A percentile compares a stretch with the other conserved stretches of the same genome.
phyloP scores from a whole-genome alignment of 2,888 invertebrate species.

The Macropis europaea region DNA sequence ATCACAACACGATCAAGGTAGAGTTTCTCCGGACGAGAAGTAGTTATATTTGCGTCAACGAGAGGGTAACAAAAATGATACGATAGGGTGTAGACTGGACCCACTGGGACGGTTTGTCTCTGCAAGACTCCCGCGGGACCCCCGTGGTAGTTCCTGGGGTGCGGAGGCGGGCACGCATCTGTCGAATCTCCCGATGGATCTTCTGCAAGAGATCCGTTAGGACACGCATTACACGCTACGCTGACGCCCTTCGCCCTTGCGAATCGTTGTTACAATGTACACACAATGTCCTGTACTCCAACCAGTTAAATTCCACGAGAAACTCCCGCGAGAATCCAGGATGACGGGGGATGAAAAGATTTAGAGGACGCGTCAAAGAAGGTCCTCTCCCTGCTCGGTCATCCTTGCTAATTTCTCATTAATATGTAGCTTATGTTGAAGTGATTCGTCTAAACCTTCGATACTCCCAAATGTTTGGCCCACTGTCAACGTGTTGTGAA shows the following conservation, averaged over 20 bases:
- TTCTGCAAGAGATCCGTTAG: conserved; percentile 52
- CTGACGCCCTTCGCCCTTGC: conserved; percentile 57
- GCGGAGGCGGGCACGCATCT: conserved; percentile 67
- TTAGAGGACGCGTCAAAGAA: not conserved
- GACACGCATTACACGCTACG: conserved; percentile 65
- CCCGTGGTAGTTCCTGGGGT: conserved; percentile 60
- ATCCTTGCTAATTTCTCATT: not conserved
- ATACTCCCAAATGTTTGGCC: no score
- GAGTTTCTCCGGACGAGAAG: conserved; percentile 13
- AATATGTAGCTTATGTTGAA: not conserved
- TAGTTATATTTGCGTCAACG: not conserved
- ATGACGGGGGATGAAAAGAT: conserved; percentile 19
- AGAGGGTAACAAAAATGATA: conserved; percentile 50
- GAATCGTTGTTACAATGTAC: conserved; percentile 52
- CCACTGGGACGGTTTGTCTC: conserved; percentile 76
- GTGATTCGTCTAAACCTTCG: no score
- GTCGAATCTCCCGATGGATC: conserved; percentile 63
- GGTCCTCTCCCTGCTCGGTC: not conserved
- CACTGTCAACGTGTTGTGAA: no score
- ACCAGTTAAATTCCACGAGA: conserved; percentile 50
- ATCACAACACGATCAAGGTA: conserved; percentile 19
- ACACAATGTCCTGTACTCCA: conserved; percentile 38
- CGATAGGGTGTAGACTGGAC: conserved; percentile 33
- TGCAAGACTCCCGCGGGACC: conserved; percentile 74
- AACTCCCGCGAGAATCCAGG: conserved; percentile 37